A percentile compares a stretch with the other conserved stretches of the same genome.
Evolutionary conservation across 2,888 invertebrate genomes (phyloP).

Genomic region (Opisthograptis luteolata): DNA sequence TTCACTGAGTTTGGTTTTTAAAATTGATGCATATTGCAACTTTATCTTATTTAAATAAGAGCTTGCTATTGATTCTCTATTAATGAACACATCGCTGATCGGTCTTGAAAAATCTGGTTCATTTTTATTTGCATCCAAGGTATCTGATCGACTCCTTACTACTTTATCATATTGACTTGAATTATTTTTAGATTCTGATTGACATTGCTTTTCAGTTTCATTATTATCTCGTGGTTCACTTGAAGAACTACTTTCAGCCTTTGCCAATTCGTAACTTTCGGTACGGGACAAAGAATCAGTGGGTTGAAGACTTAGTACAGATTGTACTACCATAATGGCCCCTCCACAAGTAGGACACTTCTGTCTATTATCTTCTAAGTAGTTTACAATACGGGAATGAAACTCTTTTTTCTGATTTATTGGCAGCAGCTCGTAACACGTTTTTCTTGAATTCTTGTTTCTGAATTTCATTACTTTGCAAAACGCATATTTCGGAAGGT

Average conservation of each 20-base stretch:
- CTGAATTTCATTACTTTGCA: constrained; percentile 85
- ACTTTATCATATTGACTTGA: constrained; percentile 6
- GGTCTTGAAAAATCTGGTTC: constrained; percentile 3
- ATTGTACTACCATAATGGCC: constrained; percentile 63
- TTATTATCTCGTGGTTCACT: constrained; percentile 11
- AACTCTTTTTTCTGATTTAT: constrained; percentile 83
- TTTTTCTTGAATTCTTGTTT: constrained; percentile 74
- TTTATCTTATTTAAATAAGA: constrained; percentile 25
- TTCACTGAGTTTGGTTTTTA: constrained; percentile 50
- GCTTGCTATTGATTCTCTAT: constrained; percentile 8
- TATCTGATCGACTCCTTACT: constrained; percentile 7
- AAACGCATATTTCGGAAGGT: constrained; percentile 81
- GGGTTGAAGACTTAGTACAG: constrained; percentile 35
- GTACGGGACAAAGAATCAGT: constrained; percentile 16
- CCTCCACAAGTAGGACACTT: constrained; percentile 81
- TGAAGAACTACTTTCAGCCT: constrained; percentile 4
- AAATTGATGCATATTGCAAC: constrained; percentile 48
- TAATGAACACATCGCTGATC: constrained; percentile 20
- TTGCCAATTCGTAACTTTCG: not conserved
- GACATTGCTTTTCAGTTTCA: not conserved
- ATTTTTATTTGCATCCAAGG: not conserved
- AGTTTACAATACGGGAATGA: constrained; percentile 78
- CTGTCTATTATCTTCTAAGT: constrained; percentile 77
- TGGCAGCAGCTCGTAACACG: constrained; percentile 82
- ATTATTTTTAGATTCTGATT: not conserved